phyloP scores from a whole-genome alignment of 35 echinoderm and acorn worm genomes.

The Heliocidaris tuberculata region DNA sequence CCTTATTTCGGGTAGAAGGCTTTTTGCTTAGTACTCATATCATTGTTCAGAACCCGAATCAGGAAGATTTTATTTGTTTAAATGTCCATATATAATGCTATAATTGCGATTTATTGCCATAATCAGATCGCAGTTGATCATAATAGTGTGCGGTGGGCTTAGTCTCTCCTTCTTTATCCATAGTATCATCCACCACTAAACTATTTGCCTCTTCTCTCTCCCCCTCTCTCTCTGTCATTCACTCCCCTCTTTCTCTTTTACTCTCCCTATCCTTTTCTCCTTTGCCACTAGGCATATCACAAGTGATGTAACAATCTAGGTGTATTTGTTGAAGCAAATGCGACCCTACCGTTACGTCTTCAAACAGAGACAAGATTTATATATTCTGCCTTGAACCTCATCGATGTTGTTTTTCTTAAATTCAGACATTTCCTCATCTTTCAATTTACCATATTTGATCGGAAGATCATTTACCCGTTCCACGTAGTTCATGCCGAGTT shows the following conservation, averaged over 20 bases:
- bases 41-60: too few species aligned
- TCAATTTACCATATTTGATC: background rate
- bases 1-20: too few species aligned
- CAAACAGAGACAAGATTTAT: background rate
- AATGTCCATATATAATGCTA: too few species aligned
- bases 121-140: too few species aligned
- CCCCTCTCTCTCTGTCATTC: background rate
- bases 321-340: background rate
- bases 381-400: background rate
- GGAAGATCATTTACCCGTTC: background rate
- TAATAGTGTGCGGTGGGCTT: too few species aligned
- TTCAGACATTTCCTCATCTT: background rate
- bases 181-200: too few species aligned
- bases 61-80: too few species aligned
- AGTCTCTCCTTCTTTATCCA: too few species aligned
- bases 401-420: background rate
- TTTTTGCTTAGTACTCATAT: too few species aligned
- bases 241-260: background rate
- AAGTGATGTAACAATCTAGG: background rate
- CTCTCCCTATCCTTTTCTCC: background rate
- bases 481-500: background rate
- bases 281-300: background rate
- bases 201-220: background rate
- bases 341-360: background rate
- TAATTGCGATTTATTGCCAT: too few species aligned